Conservation (phyloP, 2,113 vertebrate genomes). For the Microcebus ravelobensis region DNA sequence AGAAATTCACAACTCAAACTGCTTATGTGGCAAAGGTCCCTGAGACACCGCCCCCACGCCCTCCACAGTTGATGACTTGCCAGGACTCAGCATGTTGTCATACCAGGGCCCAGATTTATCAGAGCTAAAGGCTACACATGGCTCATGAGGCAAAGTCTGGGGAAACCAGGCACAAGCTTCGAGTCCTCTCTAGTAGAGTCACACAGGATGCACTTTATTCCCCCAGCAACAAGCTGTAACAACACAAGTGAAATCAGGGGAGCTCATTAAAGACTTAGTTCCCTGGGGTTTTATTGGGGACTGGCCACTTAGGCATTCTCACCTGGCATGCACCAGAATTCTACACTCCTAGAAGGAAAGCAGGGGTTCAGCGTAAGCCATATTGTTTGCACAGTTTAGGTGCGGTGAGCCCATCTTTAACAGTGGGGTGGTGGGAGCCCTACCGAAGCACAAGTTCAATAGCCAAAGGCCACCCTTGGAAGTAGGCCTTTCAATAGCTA, state of each 20-base stretch:
- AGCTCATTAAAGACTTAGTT: background rate
- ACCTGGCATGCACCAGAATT: background rate
- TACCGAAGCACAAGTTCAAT: background rate
- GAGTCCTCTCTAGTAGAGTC: background rate
- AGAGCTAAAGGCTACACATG: background rate
- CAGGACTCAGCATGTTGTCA: accelerated
- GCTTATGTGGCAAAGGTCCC: background rate
- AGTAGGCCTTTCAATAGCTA: background rate
- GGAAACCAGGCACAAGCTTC: background rate
- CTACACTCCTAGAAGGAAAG: background rate
- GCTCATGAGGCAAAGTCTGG: background rate
- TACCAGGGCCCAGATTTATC: background rate
- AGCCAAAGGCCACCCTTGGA: background rate
- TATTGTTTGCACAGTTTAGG: background rate
- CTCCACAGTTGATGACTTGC: background rate
- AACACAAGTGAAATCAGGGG: background rate
- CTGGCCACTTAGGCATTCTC: background rate
- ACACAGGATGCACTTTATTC: background rate
- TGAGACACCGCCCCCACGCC: no score
- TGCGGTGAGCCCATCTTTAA: background rate
- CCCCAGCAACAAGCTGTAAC: no score
- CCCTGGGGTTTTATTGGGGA: background rate
- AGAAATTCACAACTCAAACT: background rate
- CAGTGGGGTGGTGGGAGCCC: no score
- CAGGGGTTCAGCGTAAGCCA: background rate